Evolutionary conservation across 2,888 invertebrate species (phyloP).

Genomic region (Eupithecia pulchellata): DNA sequence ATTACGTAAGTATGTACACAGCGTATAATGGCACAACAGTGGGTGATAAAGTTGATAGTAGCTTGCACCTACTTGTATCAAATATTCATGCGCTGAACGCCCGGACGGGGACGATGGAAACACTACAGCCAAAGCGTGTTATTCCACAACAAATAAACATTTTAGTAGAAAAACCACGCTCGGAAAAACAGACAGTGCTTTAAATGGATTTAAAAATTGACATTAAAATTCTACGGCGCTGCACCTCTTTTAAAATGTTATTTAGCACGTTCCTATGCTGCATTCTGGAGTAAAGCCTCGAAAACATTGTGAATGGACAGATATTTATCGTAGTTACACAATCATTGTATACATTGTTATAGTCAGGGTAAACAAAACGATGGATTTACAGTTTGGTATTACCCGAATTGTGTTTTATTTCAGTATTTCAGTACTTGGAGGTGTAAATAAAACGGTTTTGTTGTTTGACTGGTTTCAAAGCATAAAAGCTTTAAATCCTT

Average conservation of each 20-base stretch:
- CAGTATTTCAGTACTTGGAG: no score
- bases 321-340: neutral
- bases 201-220: conserved; percentile 44
- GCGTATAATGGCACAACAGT: conserved; percentile 51
- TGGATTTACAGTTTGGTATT: no score
- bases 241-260: conserved; percentile 32
- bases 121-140: conserved; percentile 55
- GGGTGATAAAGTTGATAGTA: conserved; percentile 61
- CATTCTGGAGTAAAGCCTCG: neutral
- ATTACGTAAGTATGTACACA: no score
- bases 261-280: conserved; percentile 1
- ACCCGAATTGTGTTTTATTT: no score
- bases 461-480: neutral
- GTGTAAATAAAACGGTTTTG: neutral
- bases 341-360: neutral
- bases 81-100: conserved; percentile 65
- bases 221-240: conserved; percentile 34
- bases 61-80: conserved; percentile 62
- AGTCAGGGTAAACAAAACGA: neutral
- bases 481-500: neutral
- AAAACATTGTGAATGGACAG: neutral
- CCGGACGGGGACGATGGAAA: conserved; percentile 54
- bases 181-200: conserved; percentile 48
- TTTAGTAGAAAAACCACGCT: conserved; percentile 59
- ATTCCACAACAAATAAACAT: conserved; percentile 62